Evolutionary conservation across 2,113 vertebrate species (phyloP).

Genomic region (Burhinus bistriatus): DNA sequence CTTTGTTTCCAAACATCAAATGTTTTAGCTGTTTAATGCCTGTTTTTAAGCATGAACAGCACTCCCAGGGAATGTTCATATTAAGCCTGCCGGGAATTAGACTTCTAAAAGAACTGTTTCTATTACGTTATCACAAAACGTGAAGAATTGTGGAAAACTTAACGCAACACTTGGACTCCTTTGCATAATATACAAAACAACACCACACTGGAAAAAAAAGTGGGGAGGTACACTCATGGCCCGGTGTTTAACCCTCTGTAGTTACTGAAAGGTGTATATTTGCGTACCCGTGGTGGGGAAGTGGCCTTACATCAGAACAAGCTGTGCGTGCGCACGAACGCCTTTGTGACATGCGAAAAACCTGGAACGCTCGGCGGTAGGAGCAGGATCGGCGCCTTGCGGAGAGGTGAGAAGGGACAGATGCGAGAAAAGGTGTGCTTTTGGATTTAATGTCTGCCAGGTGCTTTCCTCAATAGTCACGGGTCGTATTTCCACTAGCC

Average conservation of each 20-base stretch:
- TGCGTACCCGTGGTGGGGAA: not conserved
- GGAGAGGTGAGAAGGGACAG: not conserved
- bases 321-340: accelerated
- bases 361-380: accelerated
- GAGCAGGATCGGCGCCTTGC: not conserved
- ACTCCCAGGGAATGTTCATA: not conserved
- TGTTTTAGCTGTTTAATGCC: constrained; percentile 20
- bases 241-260: not conserved
- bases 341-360: accelerated
- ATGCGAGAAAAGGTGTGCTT: no score
- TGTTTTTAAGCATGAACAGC: not conserved
- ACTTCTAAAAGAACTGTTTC: not conserved
- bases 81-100: not conserved
- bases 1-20: constrained; percentile 26
- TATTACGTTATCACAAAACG: not conserved
- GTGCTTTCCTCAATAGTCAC: not conserved
- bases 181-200: not conserved
- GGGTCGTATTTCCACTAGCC: not conserved
- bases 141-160: not conserved
- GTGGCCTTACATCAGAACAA: not conserved
- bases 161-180: not conserved
- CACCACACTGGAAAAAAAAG: not conserved
- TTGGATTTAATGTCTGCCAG: not conserved
- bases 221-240: accelerated
- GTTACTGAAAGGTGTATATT: not conserved